These are phyloP conservation scores for Synergus laeviventris DNA, from an alignment of 2,888 invertebrate genomes.

Conservation along the genomic window DNA sequence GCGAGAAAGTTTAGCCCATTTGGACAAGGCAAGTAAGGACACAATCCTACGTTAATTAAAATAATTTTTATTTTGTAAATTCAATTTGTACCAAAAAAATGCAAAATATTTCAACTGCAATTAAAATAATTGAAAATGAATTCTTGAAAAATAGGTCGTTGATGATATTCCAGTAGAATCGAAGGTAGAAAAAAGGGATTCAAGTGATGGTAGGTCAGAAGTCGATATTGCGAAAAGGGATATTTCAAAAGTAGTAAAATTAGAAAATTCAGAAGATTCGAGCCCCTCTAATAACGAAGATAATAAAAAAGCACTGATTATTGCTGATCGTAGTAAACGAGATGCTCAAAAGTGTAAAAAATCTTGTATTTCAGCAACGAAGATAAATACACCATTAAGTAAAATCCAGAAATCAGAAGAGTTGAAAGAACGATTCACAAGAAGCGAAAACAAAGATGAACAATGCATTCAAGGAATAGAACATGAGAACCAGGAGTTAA, in stretches of 20 bases:
- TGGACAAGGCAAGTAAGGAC: not conserved
- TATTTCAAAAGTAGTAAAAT: not conserved
- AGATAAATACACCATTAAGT: not conserved
- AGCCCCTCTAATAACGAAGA: too few species aligned
- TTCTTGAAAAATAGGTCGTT: not conserved
- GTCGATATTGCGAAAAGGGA: conserved; percentile 29
- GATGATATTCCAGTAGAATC: conserved; percentile 44
- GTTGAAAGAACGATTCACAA: not conserved
- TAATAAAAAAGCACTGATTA: not conserved
- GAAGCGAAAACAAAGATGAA: not conserved
- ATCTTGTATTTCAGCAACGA: not conserved
- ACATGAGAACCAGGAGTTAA: not conserved
- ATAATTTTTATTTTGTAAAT: not conserved
- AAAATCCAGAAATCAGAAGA: not conserved
- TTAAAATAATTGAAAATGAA: not conserved
- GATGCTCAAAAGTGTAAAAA: not conserved
- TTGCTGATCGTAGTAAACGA: not conserved
- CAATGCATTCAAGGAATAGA: not conserved
- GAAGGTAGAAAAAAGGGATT: conserved; percentile 41
- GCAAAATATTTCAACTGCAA: not conserved
- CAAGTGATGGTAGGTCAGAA: conserved; percentile 35
- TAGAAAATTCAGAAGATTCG: not conserved
- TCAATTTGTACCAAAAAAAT: not conserved
- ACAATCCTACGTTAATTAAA: not conserved
- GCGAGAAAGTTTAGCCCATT: not conserved